phyloP scores from a whole-genome alignment of 92 coral and sea anemone genomes.

The Phenganax subtilis region DNA sequence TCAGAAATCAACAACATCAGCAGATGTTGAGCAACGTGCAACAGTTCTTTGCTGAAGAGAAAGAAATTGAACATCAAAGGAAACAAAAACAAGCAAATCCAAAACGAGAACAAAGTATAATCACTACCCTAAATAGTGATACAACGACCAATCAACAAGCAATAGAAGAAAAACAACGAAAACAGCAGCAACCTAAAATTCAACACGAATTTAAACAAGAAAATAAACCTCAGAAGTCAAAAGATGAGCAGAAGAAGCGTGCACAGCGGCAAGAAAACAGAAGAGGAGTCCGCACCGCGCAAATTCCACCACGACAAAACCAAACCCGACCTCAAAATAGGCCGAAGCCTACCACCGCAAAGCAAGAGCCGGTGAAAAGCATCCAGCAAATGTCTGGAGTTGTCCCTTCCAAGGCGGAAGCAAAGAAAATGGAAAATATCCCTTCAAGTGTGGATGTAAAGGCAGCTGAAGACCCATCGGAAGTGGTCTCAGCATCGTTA shows the following conservation, averaged over 20 bases:
- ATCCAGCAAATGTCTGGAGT: conserved; percentile 18
- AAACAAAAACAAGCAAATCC: conserved; percentile 29
- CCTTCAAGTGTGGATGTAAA: neutral
- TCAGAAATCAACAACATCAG: conserved; percentile 76
- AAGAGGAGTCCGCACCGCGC: conserved; percentile 35
- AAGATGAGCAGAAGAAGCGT: conserved; percentile 30
- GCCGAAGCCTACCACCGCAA: conserved; percentile 11
- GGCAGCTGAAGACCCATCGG: neutral
- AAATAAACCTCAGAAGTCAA: conserved; percentile 43
- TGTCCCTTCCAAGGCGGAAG: conserved; percentile 13
- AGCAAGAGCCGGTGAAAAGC: conserved; percentile 17
- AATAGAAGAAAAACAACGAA: conserved; percentile 4
- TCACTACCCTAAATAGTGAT: neutral
- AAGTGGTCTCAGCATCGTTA: conserved; percentile 6
- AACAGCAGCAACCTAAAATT: conserved; percentile 1
- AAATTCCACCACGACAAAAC: conserved; percentile 31
- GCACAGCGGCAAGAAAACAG: conserved; percentile 4
- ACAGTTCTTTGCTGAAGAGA: conserved; percentile 43
- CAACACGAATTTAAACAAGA: conserved; percentile 15
- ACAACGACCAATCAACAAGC: conserved; percentile 14
- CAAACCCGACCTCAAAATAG: conserved; percentile 33
- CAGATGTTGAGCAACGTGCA: conserved; percentile 61
- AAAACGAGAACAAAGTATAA: conserved; percentile 14
- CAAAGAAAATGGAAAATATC: neutral
- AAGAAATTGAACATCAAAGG: conserved; percentile 35